Conservation (phyloP, 2,113 vertebrate species). For the Pogona vitticeps region DNA sequence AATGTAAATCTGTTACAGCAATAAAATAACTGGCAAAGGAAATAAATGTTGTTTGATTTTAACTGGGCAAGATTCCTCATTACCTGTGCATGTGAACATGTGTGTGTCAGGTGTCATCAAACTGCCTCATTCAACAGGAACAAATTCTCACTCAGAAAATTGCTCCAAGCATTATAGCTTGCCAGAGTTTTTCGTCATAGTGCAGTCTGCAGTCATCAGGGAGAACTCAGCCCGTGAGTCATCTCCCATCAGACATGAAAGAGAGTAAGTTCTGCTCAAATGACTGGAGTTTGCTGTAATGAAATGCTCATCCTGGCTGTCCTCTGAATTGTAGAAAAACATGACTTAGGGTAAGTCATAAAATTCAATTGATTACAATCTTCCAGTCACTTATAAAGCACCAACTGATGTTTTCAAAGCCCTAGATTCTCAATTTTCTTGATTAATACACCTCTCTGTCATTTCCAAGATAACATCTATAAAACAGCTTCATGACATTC, state of each 20-base stretch:
- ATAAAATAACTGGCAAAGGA: too few species aligned
- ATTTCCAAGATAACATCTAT: constrained; percentile 59
- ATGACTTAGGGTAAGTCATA: constrained; percentile 26
- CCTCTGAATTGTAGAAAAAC: constrained; percentile 2
- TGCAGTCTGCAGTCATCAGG: not conserved
- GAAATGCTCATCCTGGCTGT: not conserved
- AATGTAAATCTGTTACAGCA: too few species aligned
- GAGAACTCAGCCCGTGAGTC: not conserved
- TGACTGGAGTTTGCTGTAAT: not conserved
- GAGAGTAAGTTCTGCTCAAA: not conserved
- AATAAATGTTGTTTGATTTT: too few species aligned
- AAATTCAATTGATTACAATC: constrained; percentile 51
- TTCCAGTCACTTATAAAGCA: constrained; percentile 31
- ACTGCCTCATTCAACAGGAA: too few species aligned
- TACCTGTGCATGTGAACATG: too few species aligned
- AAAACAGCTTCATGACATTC: constrained; percentile 38
- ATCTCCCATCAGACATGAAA: not conserved
- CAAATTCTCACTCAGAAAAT: too few species aligned
- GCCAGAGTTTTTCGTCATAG: not conserved
- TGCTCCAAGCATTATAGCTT: not conserved
- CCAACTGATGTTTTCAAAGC: constrained; percentile 36
- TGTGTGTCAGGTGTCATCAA: too few species aligned
- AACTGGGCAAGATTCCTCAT: too few species aligned
- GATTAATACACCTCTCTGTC: constrained; percentile 47
- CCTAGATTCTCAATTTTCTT: constrained; percentile 54